phyloP scores from a whole-genome alignment of 2,888 invertebrate species.

The Zygogramma bicolorata region DNA sequence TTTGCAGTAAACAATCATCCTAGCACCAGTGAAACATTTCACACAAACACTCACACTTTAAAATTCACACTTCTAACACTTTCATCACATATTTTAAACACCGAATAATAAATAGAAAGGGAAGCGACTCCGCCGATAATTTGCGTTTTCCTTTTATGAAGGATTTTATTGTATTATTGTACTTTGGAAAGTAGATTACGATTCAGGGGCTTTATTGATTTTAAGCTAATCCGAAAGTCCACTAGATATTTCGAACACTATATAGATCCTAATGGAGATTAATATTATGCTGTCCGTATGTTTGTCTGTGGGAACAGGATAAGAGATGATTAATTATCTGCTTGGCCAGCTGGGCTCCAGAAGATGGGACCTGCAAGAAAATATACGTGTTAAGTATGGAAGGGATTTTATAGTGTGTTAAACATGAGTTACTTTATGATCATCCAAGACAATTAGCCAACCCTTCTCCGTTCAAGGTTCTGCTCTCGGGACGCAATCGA shows the following conservation, averaged over 20 bases:
- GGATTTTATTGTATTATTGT: not conserved
- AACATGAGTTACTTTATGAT: too few species aligned
- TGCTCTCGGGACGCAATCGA: too few species aligned
- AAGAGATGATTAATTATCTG: not conserved
- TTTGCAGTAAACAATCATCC: not conserved
- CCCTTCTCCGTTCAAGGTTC: too few species aligned
- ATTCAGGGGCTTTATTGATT: not conserved
- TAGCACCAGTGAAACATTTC: not conserved
- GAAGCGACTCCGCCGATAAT: too few species aligned
- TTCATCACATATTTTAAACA: not conserved
- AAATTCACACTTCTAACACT: not conserved
- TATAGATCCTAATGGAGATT: not conserved
- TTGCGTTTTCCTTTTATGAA: not conserved
- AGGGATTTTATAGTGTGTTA: too few species aligned
- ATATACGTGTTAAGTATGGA: not conserved
- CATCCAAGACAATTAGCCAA: too few species aligned
- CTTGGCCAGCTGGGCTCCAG: not conserved
- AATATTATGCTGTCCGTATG: not conserved
- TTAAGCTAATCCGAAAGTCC: not conserved
- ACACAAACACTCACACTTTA: not conserved
- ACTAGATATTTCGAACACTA: not conserved
- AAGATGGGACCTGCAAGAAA: not conserved
- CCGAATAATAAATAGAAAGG: too few species aligned
- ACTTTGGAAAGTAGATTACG: not conserved
- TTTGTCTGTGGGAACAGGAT: not conserved